Conservation (phyloP, 2,113 vertebrate species). For the Hippocampus comes region DNA sequence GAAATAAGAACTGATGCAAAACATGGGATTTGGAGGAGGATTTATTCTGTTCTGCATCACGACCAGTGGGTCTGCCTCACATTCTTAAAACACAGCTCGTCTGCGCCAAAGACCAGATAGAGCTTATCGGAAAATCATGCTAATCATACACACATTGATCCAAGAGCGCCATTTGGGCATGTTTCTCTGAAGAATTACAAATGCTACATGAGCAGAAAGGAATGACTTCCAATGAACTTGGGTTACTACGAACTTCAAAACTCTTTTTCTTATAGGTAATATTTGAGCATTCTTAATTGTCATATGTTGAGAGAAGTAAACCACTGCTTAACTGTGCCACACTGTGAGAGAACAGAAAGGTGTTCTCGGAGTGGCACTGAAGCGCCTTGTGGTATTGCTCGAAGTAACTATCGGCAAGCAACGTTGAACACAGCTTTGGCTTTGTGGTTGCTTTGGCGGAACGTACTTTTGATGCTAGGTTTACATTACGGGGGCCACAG, state of each 20-base stretch:
- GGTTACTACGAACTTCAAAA: background rate
- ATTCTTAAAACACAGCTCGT: constrained; percentile 56
- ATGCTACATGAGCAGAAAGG: background rate
- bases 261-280: background rate
- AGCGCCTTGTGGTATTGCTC: too few species aligned
- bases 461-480: too few species aligned
- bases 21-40: constrained; percentile 55
- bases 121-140: background rate
- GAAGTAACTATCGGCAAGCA: too few species aligned
- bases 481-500: too few species aligned
- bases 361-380: too few species aligned
- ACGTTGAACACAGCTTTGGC: too few species aligned
- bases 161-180: constrained; percentile 8
- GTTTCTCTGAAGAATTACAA: constrained; percentile 2
- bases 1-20: constrained; percentile 63
- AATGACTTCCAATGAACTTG: background rate
- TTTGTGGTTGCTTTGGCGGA: too few species aligned
- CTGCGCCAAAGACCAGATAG: constrained; percentile 36
- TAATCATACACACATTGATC: constrained; percentile 8
- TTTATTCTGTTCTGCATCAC: constrained; percentile 61
- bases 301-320: too few species aligned
- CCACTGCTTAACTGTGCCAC: too few species aligned
- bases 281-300: background rate
- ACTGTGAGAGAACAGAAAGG: background rate
- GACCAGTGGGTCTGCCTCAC: constrained; percentile 46